These are phyloP conservation scores for Sthenelais limicola DNA, from an alignment of 2,888 invertebrate genomes.

Conservation along the genomic window DNA sequence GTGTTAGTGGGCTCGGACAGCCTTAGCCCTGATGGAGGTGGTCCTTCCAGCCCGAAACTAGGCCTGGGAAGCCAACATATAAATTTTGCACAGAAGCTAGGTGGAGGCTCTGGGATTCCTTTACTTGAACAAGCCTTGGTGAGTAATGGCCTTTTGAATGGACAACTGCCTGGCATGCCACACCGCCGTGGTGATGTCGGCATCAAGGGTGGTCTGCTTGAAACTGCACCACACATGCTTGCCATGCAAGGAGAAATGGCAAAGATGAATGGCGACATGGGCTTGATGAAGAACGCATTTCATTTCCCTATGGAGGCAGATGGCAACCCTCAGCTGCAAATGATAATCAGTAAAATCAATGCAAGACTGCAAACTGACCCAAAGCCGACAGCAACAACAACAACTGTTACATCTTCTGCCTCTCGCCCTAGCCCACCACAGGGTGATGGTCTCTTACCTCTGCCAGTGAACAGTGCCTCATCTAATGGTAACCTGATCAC, in stretches of 20 bases:
- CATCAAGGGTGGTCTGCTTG: too few species aligned
- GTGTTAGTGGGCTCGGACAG: conserved; percentile 9
- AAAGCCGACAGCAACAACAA: background rate
- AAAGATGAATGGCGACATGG: too few species aligned
- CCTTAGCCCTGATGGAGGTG: conserved; percentile 2
- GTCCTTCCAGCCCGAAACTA: conserved; percentile 4
- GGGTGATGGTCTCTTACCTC: background rate
- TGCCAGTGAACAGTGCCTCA: background rate
- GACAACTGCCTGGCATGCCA: conserved; percentile 11
- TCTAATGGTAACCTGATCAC: conserved; percentile 16
- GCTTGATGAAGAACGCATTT: background rate
- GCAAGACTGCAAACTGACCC: conserved; percentile 29
- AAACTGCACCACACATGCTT: too few species aligned
- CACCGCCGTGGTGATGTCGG: too few species aligned
- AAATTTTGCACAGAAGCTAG: conserved; percentile 6
- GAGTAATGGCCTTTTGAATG: conserved; percentile 1
- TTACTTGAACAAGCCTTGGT: conserved; percentile 1
- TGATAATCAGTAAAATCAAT: conserved; percentile 36
- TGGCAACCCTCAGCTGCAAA: conserved; percentile 27
- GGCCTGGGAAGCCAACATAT: background rate
- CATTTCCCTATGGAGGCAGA: background rate
- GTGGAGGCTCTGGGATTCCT: background rate
- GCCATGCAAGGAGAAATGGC: too few species aligned
- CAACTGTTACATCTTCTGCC: background rate
- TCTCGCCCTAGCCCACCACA: background rate